Evolutionary conservation across 1,140 invertebrate species (phyloP), one percentile per base, ranked within the genome.

Genomic region (Drosophila tristis): DNA sequence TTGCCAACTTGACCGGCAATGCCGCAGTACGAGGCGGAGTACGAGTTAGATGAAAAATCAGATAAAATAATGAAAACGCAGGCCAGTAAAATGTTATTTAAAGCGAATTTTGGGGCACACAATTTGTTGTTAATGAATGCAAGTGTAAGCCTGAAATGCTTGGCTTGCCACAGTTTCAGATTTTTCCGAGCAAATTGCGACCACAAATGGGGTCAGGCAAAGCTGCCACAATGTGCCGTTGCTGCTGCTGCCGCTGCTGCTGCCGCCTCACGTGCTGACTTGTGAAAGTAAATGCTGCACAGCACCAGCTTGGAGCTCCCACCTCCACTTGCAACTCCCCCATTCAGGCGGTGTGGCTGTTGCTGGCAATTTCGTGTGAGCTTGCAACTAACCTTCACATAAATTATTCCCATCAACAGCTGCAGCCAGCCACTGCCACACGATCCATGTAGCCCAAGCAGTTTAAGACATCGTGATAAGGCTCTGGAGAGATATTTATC

Each of bases 341-440:
- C 45, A 11, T 56, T 53, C 68, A 65, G 68, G 66, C 39, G 29
- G 45, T 51, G 55, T 54, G 67, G 49, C 55, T 45, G 35, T 25
- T 45, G 51, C 70, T 61, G 57, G 81, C 64, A 71, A 85, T 85
- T 78, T 84, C 79, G 79, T 87, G 84, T 79, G 84, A 87, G 82
- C 58, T 62, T 68, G 84, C 84, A 73, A 87, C 79, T 82, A 89
- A 87, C 75, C 82, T 87, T 87, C 84, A 82, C 82, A 89, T 87
- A 89, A 87, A 87, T 87, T 87, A 89, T 89, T 82, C 82, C 84
- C 82, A 87, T 89, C 84, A 86, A 86, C 85, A 75, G 78, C 82
- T 75, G 68, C 84, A 82, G 68, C 82, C 84, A 82, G 64, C 51
- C 59, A 66, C 54, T 42, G 35, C 35, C 35, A 39, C 35, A 39